A percentile compares a stretch with the other conserved stretches of the same genome.
Evolutionary conservation across 2,797 vertebrate species (phyloP).

Genomic region (Epinephelus malabaricus): DNA sequence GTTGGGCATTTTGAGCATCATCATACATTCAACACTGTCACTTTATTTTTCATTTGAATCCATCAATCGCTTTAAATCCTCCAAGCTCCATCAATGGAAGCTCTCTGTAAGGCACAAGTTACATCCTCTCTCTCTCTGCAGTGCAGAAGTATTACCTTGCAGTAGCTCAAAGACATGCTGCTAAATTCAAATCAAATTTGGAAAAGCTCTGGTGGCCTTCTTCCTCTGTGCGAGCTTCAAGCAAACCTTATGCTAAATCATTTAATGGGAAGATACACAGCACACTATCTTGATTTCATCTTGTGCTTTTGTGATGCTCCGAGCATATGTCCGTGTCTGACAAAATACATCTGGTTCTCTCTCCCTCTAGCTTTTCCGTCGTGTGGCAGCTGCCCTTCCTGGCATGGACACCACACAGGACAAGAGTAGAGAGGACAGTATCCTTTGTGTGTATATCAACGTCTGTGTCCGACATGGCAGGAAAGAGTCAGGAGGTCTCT

Average conservation of each 20-base stretch:
- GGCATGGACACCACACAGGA: conserved; percentile 99
- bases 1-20: conserved; percentile 37
- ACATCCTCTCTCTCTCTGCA: neutral
- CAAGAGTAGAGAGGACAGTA: conserved; percentile 99
- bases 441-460: conserved; percentile 86
- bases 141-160: conserved; percentile 22
- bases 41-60: conserved; percentile 36
- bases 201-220: conserved; percentile 45
- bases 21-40: conserved; percentile 29
- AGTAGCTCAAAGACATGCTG: conserved; percentile 30
- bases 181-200: conserved; percentile 46
- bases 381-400: conserved; percentile 97
- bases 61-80: conserved; percentile 39
- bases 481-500: conserved; percentile 8
- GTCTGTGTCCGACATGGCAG: conserved; percentile 32
- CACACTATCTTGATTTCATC: conserved; percentile 22
- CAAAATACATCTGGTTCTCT: conserved; percentile 42
- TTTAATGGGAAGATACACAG: conserved; percentile 6
- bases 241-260: conserved; percentile 39
- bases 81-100: conserved; percentile 52
- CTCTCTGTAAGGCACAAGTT: conserved; percentile 16
- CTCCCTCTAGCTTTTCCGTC: conserved; percentile 94
- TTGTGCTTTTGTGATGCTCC: neutral
- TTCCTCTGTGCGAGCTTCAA: conserved; percentile 66
- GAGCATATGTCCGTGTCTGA: conserved; percentile 40